Evolutionary conservation across 2,113 vertebrate genomes (phyloP), one percentile per base, ranked within the genome.

Genomic region (Sebastes schlegelii): DNA sequence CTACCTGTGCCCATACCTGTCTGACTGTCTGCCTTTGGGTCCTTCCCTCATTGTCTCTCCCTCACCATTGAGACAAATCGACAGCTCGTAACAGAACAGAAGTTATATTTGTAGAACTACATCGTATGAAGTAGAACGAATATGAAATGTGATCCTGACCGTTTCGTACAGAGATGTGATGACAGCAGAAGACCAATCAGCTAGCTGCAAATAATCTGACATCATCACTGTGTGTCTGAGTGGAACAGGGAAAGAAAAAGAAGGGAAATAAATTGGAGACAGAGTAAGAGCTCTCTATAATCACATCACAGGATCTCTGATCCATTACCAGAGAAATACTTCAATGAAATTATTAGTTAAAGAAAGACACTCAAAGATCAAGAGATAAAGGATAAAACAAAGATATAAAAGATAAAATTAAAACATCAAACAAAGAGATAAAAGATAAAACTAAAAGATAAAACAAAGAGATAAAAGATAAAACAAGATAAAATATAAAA

Each of bases 151-250:
- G 46, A 14, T 2, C 61, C 74, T 76, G 8, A 85, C 86, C 86
- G 64, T 62, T 2, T 63, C 65, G 26, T 34, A 57, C 5, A 11
- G 42, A 16, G 0, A 4, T 16, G 43, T 48, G 6, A 0, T 21
- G 2, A 48, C 60, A 9, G 65, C 60, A 12, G 40, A 8, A 8
- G 64, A 77, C 83, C 79, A 85, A 79, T 74, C 64, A 23, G 73
- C 9, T 40, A 60, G 62, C 62, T 55, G 60, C 2, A 4, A 61
- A 23, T 42, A 43, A 8, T 73, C 54, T 21, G 87, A 81, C 72
- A 79, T 85, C 19, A 48, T 83, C 12, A 6, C 72, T 34, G 75
- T 13, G 49, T 34, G 54, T 48, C 51, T n/a, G 26, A 48, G 45
- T 51, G 34, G 11, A 55, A 1, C 8, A 21, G 21, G 19, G 17